Evolutionary conservation across 2,888 invertebrate species (phyloP).

Genomic region (Petrolisthes cinctipes): DNA sequence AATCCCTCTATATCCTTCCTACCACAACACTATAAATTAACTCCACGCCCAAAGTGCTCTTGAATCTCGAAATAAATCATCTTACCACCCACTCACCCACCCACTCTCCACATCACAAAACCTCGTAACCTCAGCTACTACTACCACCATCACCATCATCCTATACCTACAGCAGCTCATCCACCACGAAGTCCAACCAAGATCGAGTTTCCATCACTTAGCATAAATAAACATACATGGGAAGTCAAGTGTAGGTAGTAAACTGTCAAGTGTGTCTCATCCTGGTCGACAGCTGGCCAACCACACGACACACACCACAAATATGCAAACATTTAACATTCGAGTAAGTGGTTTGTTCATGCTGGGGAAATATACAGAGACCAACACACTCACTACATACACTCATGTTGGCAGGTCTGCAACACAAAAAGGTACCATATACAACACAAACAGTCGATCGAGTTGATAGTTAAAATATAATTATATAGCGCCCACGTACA

Average conservation of each 20-base stretch:
- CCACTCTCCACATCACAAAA: background rate
- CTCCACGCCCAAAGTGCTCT: no score
- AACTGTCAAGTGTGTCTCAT: constrained; percentile 4
- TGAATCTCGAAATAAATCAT: background rate
- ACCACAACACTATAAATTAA: background rate
- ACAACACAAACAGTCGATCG: no score
- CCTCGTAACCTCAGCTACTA: background rate
- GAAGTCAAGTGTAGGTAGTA: constrained; percentile 7
- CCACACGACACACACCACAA: constrained; percentile 23
- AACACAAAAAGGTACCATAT: no score
- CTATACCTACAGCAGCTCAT: background rate
- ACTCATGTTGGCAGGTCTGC: no score
- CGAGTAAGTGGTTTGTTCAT: no score
- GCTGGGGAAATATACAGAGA: no score
- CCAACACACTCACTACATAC: no score
- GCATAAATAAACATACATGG: constrained; percentile 24
- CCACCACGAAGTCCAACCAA: background rate
- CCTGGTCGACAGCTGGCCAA: background rate
- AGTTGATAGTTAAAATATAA: no score
- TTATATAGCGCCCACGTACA: no score
- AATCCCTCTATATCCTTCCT: background rate
- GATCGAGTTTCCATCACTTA: constrained; percentile 23
- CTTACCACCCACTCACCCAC: background rate
- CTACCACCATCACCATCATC: background rate
- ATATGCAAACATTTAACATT: background rate